A percentile compares a stretch with the other conserved stretches of the same genome.
Evolutionary conservation across 1,140 invertebrate genomes (phyloP).

Genomic region (Meloidogyne floridensis): DNA sequence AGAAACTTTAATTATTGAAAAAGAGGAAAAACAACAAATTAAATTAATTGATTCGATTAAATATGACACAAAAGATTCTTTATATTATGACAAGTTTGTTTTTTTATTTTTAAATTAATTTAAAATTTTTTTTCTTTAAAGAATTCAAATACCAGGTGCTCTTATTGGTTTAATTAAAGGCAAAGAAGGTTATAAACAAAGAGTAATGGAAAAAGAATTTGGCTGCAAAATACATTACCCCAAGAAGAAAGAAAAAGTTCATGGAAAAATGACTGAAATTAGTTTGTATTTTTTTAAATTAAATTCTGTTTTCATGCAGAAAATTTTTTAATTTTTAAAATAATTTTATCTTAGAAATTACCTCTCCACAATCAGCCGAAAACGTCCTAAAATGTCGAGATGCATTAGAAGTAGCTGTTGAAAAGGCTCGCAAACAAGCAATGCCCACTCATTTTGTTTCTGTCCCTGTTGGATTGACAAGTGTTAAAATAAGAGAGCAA

Average conservation of each 20-base stretch:
- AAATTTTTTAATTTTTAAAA: neutral
- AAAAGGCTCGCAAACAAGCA: conserved; percentile 1
- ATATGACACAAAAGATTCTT: neutral
- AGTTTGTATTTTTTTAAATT: neutral
- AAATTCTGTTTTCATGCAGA: no score
- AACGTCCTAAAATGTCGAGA: conserved; percentile 19
- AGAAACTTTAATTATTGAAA: no score
- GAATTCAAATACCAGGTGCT: conserved; percentile 11
- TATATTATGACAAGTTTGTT: neutral
- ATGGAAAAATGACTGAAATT: conserved; percentile 20
- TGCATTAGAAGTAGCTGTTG: conserved; percentile 12
- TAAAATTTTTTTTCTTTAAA: neutral
- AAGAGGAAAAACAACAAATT: neutral
- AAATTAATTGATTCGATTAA: neutral
- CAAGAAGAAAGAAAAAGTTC: conserved; percentile 7
- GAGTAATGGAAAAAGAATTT: conserved; percentile 10
- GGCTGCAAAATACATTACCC: conserved; percentile 12
- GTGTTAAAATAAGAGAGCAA: conserved; percentile 6
- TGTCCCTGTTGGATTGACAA: conserved; percentile 19
- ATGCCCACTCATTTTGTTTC: conserved; percentile 26
- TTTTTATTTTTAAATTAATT: neutral
- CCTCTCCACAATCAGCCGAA: conserved; percentile 9
- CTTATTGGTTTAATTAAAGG: conserved; percentile 21
- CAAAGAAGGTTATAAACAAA: conserved; percentile 11
- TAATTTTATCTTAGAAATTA: conserved; percentile 13